phyloP scores from a whole-genome alignment of 2,113 vertebrate genomes.

The Carassius carassius region DNA sequence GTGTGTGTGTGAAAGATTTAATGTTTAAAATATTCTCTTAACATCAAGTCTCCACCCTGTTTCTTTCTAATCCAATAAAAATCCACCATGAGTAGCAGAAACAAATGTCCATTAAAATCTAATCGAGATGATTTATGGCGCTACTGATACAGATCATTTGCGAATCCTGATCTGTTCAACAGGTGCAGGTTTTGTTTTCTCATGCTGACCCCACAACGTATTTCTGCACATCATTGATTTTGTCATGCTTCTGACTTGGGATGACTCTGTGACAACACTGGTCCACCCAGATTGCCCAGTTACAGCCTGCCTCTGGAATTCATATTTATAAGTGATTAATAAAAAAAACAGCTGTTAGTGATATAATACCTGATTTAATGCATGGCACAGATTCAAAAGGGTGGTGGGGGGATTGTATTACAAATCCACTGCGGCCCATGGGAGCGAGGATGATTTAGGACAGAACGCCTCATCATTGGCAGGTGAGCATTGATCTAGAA shows the following conservation, averaged over 20 bases:
- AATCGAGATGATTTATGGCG: constrained; percentile 43
- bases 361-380: constrained; percentile 35
- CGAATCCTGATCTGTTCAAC: constrained; percentile 28
- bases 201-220: background rate
- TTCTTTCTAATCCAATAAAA: background rate
- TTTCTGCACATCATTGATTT: background rate
- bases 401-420: constrained; percentile 42
- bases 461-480: constrained; percentile 11
- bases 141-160: constrained; percentile 38
- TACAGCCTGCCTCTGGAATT: constrained; percentile 20
- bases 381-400: constrained; percentile 27
- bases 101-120: constrained; percentile 26
- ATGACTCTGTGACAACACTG: background rate
- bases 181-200: constrained; percentile 31
- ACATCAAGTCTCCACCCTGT: too few relatives aligned
- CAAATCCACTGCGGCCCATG: constrained; percentile 13
- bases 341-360: constrained; percentile 41
- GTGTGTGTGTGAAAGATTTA: too few relatives aligned
- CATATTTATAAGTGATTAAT: constrained; percentile 29
- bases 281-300: background rate
- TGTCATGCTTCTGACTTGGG: constrained; percentile 9
- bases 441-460: constrained; percentile 15
- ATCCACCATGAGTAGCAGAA: background rate
- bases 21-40: background rate
- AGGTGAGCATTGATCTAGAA: constrained; percentile 13